Conservation (phyloP, 1,140 invertebrate species). For the Caerostris extrusa region DNA sequence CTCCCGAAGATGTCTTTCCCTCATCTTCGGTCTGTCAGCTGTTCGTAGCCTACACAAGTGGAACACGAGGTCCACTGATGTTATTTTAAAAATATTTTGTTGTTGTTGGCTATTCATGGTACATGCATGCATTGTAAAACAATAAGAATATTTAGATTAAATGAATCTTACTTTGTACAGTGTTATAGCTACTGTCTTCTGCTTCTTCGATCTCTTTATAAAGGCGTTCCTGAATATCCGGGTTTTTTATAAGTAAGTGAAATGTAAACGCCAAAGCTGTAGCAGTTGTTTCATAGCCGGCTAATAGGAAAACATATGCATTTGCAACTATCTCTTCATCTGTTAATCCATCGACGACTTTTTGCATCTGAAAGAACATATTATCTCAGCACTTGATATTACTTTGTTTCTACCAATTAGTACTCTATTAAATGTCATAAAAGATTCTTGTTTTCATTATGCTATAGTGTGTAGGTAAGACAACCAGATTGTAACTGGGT, state of each 20-base stretch:
- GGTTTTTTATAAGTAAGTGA: slow-evolving; percentile 81
- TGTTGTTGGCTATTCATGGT: too few species aligned
- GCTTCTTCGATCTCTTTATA: slow-evolving; percentile 80
- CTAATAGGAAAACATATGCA: slow-evolving; percentile 81
- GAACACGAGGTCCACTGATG: too few species aligned
- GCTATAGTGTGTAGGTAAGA: too few species aligned
- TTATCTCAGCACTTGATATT: not conserved
- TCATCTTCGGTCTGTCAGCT: too few species aligned
- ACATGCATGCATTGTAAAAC: not conserved
- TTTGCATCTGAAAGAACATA: slow-evolving; percentile 15
- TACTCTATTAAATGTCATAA: too few species aligned
- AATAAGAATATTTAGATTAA: not conserved
- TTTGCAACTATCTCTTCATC: slow-evolving; percentile 80
- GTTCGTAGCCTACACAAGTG: too few species aligned
- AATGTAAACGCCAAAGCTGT: slow-evolving; percentile 81
- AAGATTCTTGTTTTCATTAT: too few species aligned
- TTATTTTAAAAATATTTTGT: too few species aligned
- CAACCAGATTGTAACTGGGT: too few species aligned
- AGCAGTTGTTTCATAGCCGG: slow-evolving; percentile 83
- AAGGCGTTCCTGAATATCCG: slow-evolving; percentile 81
- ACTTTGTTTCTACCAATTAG: not conserved
- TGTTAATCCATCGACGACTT: slow-evolving; percentile 31
- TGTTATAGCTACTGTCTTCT: not conserved
- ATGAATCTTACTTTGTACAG: slow-evolving; percentile 40
- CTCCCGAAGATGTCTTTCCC: too few species aligned